Base-by-base conservation (phyloP, 2,797 vertebrate genomes). In the Smutsia gigantea region DNA sequence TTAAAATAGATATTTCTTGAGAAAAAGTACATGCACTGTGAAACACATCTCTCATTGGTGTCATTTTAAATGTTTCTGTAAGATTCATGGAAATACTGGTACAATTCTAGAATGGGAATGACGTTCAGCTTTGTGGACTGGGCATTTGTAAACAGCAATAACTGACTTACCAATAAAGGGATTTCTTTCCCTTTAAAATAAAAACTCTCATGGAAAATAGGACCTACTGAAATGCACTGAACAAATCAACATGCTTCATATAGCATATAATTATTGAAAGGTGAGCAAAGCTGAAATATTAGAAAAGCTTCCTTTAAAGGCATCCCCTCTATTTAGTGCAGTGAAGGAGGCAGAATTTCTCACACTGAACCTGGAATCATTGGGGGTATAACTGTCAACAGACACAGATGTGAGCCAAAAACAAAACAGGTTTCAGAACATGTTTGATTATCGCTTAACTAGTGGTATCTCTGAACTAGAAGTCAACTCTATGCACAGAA, bases 361-460 rank as follows among this genome's bases (percentile, higher is more conserved):
- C 96, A 97, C 82, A 97, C 82, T 75, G 94, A 96, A 98, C 68
- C 29, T 77, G 59, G 74, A 93, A 97, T 90, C 98, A 98, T 98
- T 97, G 93, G 79, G 89, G n/a, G 82, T 95, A 57, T 97, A 98
- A 98, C 29, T 98, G 96, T 86, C 96, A 98, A 96, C 59, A 98
- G 88, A 83, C 77, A 96, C 53, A 96, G 75, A 92, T 95, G 93
- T 77, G 95, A 97, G 72, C n/a, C 96, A 72, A 82, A 98, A 98
- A 96, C 89, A 98, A 96, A 98, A 96, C 34, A 94, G 18, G 81
- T 96, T 97, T 97, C 88, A 94, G 93, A 97, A 97, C 86, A 90
- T 94, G 97, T 96, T 97, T 97, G 49, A 69, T 85, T 98, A 97
- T 97, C 96, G 96, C 79, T 98, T 98, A 98, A 98, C 98, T 98